Base-by-base conservation (phyloP, 2,113 vertebrate species). In the Eira barbara region DNA sequence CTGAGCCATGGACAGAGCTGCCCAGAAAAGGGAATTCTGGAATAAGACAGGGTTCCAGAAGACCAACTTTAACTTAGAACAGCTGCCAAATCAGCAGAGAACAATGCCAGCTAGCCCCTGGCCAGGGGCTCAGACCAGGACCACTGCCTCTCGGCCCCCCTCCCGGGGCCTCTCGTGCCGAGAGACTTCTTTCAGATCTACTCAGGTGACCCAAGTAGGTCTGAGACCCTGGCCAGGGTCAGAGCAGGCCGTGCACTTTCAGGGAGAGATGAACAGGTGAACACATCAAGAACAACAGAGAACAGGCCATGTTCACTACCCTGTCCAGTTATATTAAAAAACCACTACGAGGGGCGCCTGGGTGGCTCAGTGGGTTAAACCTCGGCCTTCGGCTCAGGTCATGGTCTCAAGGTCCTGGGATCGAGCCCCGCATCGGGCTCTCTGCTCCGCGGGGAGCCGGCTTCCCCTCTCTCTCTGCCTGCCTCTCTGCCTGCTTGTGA, bases 301-400 rank as follows among this genome's bases (percentile, higher is more conserved):
- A 59, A 31, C 21, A 27, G 13, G 12, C 47, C 4, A 31, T 0
- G 3, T 13, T 45, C 20, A 18, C 29, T 1, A 21, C 20, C 45
- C 61, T 4, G 15, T 59, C 61, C 1, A 0, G 63, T 18, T 13
- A 47, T 1, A 23, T 3, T 17, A 76, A 47, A 63, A n/a, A 42
- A 7, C 8, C 61, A 80, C 31, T 29, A 61, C 52, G 71, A 81
- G 14, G 49, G 49, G 49, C 0, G 14, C 49, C 14, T 52, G 49
- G 49, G 49, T 1, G 49, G 49, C 49, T 49, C 49, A 49, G 49
- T 49, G 14, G 49, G 49, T 49, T 49, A 49, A 49, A 13, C 49
- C 49, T 49, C 47, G 13, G 47, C 47, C 47, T 49, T 49, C 47
- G 9, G 47, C 11, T 49, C 14, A 4, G 49, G 49, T 49, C 49